Percentiles rank a stretch among this genome's conserved stretches.
phyloP scores from a whole-genome alignment of 1,140 invertebrate species.

The Epicauta chinensis region DNA sequence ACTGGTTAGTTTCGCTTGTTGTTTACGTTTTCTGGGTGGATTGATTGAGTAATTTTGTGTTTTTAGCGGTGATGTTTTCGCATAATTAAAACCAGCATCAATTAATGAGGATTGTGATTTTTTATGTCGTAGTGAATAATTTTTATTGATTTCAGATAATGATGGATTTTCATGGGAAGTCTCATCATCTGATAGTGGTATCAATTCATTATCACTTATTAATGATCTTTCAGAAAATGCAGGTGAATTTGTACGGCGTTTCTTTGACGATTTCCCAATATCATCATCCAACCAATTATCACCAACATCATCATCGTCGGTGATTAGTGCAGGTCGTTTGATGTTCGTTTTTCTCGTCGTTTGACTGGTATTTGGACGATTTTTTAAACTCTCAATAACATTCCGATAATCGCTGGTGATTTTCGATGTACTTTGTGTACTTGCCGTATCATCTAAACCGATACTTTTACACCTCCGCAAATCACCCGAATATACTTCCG shows the following conservation, averaged over 20 bases:
- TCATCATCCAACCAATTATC: constrained; percentile 66
- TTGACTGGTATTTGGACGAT: constrained; percentile 28
- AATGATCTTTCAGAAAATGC: not conserved
- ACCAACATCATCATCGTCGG: constrained; percentile 49
- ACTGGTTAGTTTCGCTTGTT: constrained; percentile 23
- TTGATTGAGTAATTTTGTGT: too few species aligned
- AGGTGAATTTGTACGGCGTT: constrained; percentile 41
- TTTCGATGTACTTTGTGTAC: not conserved
- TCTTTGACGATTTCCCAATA: constrained; percentile 46
- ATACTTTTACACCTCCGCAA: not conserved
- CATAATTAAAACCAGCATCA: too few species aligned
- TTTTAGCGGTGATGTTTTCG: too few species aligned
- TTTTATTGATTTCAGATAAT: too few species aligned
- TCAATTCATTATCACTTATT: not conserved
- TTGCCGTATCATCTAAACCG: constrained; percentile 1
- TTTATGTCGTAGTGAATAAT: too few species aligned
- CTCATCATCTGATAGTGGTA: not conserved
- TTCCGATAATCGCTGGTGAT: constrained; percentile 24
- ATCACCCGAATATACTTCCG: not conserved
- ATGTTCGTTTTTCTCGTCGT: constrained; percentile 33
- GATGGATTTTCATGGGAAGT: not conserved
- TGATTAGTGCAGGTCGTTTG: constrained; percentile 48
- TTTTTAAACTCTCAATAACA: constrained; percentile 27
- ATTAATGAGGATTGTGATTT: too few species aligned
- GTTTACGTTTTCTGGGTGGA: not conserved